phyloP scores from a whole-genome alignment of 2,113 vertebrate species.

The Periophthalmus modestus region DNA sequence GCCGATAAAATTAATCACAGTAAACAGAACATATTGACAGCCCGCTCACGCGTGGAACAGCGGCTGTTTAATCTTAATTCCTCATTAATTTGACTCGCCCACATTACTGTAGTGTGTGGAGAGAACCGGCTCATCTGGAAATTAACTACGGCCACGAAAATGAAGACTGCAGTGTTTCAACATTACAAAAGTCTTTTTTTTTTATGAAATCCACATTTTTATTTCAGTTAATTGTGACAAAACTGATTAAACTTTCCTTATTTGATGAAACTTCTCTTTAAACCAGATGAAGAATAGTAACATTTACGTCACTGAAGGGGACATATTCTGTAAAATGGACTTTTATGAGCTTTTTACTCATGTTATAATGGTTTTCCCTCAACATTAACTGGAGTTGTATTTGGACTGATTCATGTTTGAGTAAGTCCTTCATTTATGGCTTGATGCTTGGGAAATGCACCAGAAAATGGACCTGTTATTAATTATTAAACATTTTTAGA shows the following conservation, averaged over 20 bases:
- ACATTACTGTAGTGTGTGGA: conserved; percentile 6
- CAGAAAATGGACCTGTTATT: too few relatives aligned
- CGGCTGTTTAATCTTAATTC: conserved; percentile 30
- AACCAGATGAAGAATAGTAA: too few relatives aligned
- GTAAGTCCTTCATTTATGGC: too few relatives aligned
- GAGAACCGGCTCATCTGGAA: not conserved
- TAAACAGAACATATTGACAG: conserved; percentile 32
- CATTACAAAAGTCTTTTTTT: not conserved
- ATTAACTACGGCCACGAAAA: too few relatives aligned
- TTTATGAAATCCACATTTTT: not conserved
- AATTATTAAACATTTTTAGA: too few relatives aligned
- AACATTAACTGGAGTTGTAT: too few relatives aligned
- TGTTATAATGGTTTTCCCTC: too few relatives aligned
- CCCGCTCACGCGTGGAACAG: conserved; percentile 18
- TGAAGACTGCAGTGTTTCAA: not conserved
- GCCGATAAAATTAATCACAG: conserved; percentile 29
- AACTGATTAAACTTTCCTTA: not conserved
- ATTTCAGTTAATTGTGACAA: not conserved
- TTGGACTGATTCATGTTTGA: too few relatives aligned
- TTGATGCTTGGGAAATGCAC: too few relatives aligned
- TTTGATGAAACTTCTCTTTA: not conserved
- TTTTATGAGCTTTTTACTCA: too few relatives aligned
- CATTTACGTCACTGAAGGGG: too few relatives aligned
- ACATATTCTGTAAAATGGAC: too few relatives aligned
- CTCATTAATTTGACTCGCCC: conserved; percentile 37